Conservation (phyloP, 2,888 invertebrate genomes). For the Pristionchus entomophagus region DNA sequence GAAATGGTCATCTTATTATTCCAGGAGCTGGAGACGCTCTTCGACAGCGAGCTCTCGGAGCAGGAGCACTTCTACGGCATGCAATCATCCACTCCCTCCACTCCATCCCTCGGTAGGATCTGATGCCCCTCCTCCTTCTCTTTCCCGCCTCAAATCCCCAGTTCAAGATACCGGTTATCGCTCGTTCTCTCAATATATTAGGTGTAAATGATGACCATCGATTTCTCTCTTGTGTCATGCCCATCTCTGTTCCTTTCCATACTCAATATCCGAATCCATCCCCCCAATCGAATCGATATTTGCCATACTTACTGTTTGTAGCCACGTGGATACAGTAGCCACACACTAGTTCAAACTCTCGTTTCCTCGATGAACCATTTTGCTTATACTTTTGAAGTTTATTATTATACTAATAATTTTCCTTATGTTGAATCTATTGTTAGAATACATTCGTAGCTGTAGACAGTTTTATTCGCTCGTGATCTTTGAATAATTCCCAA, state of each 20-base stretch:
- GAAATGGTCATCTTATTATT: not conserved
- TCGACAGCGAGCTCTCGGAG: slow-evolving; percentile 68
- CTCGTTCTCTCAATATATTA: not conserved
- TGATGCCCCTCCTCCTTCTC: not conserved
- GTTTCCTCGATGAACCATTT: not conserved
- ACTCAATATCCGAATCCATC: not conserved
- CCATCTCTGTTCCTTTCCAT: not conserved
- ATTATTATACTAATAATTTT: too few relatives aligned
- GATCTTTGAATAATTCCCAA: slow-evolving; percentile 19
- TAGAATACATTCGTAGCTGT: not conserved
- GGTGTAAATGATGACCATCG: slow-evolving; percentile 33
- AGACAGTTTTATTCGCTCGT: slow-evolving; percentile 1
- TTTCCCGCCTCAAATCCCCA: not conserved
- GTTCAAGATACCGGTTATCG: slow-evolving; percentile 8
- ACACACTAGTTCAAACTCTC: not conserved
- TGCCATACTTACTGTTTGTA: slow-evolving; percentile 1
- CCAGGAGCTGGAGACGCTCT: slow-evolving; percentile 69
- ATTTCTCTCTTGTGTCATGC: slow-evolving; percentile 7
- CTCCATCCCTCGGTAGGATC: slow-evolving; percentile 37
- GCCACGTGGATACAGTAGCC: not conserved
- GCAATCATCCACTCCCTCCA: slow-evolving; percentile 42
- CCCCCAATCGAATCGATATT: not conserved
- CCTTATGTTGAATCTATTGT: not conserved
- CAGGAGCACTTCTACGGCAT: slow-evolving; percentile 72
- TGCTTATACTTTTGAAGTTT: too few relatives aligned